Conservation (phyloP, 2,888 invertebrate species). For the Troilus luridus region DNA sequence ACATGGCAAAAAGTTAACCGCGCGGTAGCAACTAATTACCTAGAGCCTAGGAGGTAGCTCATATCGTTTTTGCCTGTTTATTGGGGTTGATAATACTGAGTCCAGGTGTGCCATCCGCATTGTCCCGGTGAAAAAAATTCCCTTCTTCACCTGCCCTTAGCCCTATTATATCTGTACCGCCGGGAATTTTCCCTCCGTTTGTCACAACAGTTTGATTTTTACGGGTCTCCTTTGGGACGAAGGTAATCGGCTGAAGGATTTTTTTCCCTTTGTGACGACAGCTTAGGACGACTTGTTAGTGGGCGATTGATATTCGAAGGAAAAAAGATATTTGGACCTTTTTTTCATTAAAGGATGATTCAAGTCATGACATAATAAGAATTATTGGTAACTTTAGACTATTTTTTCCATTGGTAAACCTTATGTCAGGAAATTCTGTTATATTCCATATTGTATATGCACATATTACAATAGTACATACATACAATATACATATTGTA, state of each 20-base stretch:
- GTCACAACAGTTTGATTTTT: conserved; percentile 51
- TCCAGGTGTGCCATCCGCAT: conserved; percentile 38
- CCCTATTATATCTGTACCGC: conserved; percentile 35
- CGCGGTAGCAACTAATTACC: not conserved
- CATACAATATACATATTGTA: too few species aligned
- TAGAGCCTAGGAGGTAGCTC: not conserved
- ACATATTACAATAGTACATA: too few species aligned
- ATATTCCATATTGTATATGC: too few species aligned
- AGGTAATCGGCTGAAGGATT: conserved; percentile 35
- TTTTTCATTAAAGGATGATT: not conserved
- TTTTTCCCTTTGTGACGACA: not conserved
- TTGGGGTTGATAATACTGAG: not conserved
- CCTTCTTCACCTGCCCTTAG: conserved; percentile 24
- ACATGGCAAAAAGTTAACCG: not conserved
- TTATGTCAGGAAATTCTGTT: not conserved
- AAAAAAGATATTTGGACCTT: not conserved
- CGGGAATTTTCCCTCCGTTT: conserved; percentile 24
- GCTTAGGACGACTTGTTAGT: conserved; percentile 1
- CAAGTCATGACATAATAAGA: not conserved
- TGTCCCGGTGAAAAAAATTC: conserved; percentile 11
- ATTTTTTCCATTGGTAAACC: not conserved
- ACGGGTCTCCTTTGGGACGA: not conserved
- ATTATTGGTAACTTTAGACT: not conserved
- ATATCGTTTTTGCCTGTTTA: conserved; percentile 31
- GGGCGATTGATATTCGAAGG: not conserved